phyloP scores from a whole-genome alignment of 92 coral and sea anemone genomes.

The Nematostella vectensis region DNA sequence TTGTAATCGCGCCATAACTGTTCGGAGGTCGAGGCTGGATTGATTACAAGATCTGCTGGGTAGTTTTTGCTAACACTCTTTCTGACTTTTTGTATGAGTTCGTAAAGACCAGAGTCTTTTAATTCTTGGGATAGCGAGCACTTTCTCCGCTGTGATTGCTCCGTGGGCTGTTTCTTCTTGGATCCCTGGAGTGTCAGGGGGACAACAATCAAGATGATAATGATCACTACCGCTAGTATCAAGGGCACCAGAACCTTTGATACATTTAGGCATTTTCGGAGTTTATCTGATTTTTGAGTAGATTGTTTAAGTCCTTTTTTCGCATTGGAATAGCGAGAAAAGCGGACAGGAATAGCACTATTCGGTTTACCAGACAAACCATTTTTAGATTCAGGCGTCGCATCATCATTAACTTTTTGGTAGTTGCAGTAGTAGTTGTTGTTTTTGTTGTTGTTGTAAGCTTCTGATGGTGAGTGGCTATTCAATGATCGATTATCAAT shows the following conservation, averaged over 20 bases:
- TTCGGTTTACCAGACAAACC: too few relatives aligned
- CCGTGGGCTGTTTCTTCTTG: background rate
- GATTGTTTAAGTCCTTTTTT: too few relatives aligned
- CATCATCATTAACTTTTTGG: too few relatives aligned
- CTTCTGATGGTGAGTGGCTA: too few relatives aligned
- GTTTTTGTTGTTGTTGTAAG: too few relatives aligned
- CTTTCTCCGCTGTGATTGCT: background rate
- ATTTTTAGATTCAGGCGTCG: too few relatives aligned
- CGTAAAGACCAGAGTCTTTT: background rate
- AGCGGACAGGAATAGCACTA: too few relatives aligned
- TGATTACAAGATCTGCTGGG: background rate
- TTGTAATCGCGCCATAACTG: background rate
- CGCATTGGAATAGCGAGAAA: too few relatives aligned
- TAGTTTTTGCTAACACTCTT: background rate
- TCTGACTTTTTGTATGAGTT: background rate
- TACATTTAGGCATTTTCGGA: background rate
- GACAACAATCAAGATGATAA: background rate
- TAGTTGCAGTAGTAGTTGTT: too few relatives aligned
- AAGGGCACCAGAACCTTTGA: background rate
- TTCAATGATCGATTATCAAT: too few relatives aligned
- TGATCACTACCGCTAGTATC: background rate
- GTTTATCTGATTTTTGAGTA: background rate
- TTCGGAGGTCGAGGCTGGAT: background rate
- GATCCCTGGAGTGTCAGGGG: background rate
- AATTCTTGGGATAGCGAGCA: background rate